Evolutionary conservation across 2,888 invertebrate genomes (phyloP).

Genomic region (Myathropa florea): DNA sequence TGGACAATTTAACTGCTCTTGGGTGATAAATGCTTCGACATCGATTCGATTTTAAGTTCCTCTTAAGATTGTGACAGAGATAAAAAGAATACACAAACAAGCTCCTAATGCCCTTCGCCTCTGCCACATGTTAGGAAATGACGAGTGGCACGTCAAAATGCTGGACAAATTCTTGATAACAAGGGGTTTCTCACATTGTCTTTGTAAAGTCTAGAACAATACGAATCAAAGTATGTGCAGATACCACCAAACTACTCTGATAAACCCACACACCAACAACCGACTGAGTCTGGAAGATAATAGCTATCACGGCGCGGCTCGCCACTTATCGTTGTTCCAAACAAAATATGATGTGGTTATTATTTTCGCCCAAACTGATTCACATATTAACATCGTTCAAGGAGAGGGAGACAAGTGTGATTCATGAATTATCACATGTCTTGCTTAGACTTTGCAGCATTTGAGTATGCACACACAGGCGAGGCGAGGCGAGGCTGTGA

Average conservation of each 20-base stretch:
- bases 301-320: constrained; percentile 12
- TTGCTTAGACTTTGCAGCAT: neutral
- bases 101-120: neutral
- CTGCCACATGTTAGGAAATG: neutral
- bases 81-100: neutral
- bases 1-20: neutral
- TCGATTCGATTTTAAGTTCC: neutral
- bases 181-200: neutral
- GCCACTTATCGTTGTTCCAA: constrained; percentile 27
- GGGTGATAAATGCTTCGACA: neutral
- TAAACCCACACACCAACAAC: neutral
- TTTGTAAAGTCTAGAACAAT: neutral
- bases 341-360: constrained; percentile 26
- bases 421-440: constrained; percentile 24
- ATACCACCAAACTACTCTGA: neutral
- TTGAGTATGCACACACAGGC: neutral
- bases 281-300: constrained; percentile 18
- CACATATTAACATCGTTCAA: neutral
- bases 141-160: neutral
- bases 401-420: constrained; percentile 36
- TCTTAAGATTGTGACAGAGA: neutral
- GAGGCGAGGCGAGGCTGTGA: neutral
- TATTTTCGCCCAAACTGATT: constrained; percentile 43
- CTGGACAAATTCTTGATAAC: neutral
- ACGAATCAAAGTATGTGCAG: neutral